phyloP scores from a whole-genome alignment of 2,888 invertebrate species.

The Emmelina monodactyla region DNA sequence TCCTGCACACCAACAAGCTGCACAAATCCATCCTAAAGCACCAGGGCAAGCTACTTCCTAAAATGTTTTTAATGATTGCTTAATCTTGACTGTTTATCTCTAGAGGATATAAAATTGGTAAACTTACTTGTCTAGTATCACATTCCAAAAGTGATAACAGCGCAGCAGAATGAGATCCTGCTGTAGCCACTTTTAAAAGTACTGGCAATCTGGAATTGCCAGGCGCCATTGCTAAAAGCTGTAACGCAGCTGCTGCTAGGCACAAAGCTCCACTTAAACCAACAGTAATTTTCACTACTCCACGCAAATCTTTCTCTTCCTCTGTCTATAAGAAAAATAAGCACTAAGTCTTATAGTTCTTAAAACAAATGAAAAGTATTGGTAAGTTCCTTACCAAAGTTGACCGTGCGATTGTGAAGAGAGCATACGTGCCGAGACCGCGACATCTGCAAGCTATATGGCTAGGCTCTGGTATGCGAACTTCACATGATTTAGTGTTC shows the following conservation, averaged over 20 bases:
- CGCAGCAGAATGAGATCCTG: conserved; percentile 46
- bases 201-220: conserved; percentile 33
- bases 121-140: too few species aligned
- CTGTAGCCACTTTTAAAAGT: conserved; percentile 41
- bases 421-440: conserved; percentile 45
- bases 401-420: conserved; percentile 43
- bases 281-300: conserved; percentile 45
- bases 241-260: conserved; percentile 39
- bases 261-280: conserved; percentile 51
- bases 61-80: too few species aligned
- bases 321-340: conserved; percentile 35
- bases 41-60: conserved; percentile 51
- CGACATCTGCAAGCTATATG: conserved; percentile 44
- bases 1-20: conserved; percentile 71
- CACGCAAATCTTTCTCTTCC: conserved; percentile 43
- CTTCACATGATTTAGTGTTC: conserved; percentile 48
- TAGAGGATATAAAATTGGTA: too few species aligned
- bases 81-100: too few species aligned
- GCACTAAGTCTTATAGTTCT: background rate
- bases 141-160: conserved; percentile 42
- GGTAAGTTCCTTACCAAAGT: conserved; percentile 33
- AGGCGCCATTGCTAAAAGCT: conserved; percentile 35
- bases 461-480: conserved; percentile 41
- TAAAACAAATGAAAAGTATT: background rate
- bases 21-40: conserved; percentile 75